Evolutionary conservation across 2,797 vertebrate genomes (phyloP).

Genomic region (Emys orbicularis): DNA sequence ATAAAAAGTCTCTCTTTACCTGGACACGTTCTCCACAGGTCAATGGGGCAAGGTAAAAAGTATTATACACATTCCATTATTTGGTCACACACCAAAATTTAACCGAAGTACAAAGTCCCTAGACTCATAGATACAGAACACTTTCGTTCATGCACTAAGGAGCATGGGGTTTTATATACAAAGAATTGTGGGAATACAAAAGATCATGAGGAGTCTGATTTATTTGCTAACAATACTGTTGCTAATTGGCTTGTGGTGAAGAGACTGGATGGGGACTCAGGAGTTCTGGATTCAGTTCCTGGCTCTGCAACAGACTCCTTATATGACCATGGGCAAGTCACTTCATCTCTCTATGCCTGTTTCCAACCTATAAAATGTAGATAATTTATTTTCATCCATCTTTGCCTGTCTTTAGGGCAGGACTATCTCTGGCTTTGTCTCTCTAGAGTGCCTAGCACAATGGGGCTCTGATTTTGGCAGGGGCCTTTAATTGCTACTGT

Average conservation of each 20-base stretch:
- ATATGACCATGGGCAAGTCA: background rate
- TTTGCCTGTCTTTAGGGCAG: background rate
- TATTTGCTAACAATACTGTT: background rate
- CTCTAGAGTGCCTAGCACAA: background rate
- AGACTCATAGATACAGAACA: background rate
- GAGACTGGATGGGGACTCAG: background rate
- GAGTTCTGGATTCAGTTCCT: background rate
- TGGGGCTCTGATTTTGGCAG: background rate
- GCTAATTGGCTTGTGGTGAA: background rate
- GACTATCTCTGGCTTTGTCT: rapidly evolving
- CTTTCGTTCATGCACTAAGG: background rate
- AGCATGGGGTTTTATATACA: background rate
- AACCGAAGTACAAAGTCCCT: background rate
- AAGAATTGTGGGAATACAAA: background rate
- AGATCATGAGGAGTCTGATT: background rate
- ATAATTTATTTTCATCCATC: background rate
- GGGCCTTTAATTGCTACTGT: background rate
- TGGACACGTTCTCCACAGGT: background rate
- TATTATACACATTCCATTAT: background rate
- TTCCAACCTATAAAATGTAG: constrained; percentile 8
- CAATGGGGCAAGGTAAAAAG: background rate
- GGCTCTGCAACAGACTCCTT: background rate
- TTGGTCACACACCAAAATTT: background rate
- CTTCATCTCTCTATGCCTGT: background rate
- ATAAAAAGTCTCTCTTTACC: background rate